Base-by-base conservation (phyloP, 1,140 invertebrate species). In the Drosophila saltans region DNA sequence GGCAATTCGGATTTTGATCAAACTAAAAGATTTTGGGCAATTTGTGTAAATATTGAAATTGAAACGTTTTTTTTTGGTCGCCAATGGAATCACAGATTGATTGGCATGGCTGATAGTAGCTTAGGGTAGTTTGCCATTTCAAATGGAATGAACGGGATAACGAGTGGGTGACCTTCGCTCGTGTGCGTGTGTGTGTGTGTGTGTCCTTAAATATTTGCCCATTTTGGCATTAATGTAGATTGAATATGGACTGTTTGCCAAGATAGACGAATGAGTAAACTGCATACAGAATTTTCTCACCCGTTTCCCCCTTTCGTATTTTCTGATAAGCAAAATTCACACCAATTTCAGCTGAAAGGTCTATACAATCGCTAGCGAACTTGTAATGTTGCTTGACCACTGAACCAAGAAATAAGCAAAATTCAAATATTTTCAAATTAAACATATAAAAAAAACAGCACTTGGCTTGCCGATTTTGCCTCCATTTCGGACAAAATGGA, bases 41-140 rank as follows among this genome's bases (percentile, higher is more conserved):
- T 88, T 88, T 88, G 84, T 80, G 84, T 89, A 89, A 89, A 89
- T 89, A 89, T 89, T 89, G 80, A 89, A 89, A 89, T 89, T 89
- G 80, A 89, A 89, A 72, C 84, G 78, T 88, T 88, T 80, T 45
- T 52, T 8, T 52, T 66, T 5, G 65, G 65, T 39, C 40, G 55
- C 7, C 62, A 66, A 52, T 60, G 21, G 40, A 76, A 60, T 63
- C 58, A 88, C 83, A 89, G 81, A 89, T 52, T 52, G 84, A 89
- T 89, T 89, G 84, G 21, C 89, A 75, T 70, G 80, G 75, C 84
- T 73, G 84, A 89, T 89, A 78, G 84, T 67, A 82, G 83, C 70
- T 28, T 6, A 76, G 78, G 78, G 65, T 76, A 78, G 69, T 69
- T 76, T 76, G 66, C 41, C 36, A 55, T 39, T 16, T 16, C 59